Base-by-base conservation (phyloP, 2,888 invertebrate genomes). In the Drosophila formosana region DNA sequence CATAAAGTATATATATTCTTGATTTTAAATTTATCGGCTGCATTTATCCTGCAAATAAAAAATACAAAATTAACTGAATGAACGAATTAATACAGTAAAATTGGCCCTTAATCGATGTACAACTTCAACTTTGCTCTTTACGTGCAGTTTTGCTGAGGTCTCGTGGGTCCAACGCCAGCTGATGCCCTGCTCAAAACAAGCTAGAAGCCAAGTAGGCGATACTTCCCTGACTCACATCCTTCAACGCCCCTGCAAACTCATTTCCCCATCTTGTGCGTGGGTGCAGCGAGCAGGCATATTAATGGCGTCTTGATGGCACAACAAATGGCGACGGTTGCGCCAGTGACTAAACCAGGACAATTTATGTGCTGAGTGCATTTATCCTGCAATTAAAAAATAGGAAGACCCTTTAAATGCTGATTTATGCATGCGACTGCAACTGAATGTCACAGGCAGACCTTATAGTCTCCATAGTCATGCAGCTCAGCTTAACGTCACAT, bases 311-410 rank as follows among this genome's bases (percentile, higher is more conserved):
- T 70, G 71, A 66, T 72, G 58, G 47, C 11, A 41, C 41, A 6
- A 0, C 55, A n/a, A 26, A 6, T 8, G 56, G 25, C 41, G 43
- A 66, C 58, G 25, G 55, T 68, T 68, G 37, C 37, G 37, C 65
- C 52, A 61, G 60, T 52, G 65, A 39, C 61, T 84, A 58, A 53
- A 47, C 62, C 72, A 13, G 11, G 57, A 53, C 46, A 82, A 83
- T 83, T 83, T 87, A 81, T 81, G 89, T 50, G 57, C 72, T 1
- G 6, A 9, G 43, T 68, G 66, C 78, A 83, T 85, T 87, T 78
- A 85, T 72, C 71, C 69, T 61, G 87, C 81, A 85, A 85, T 85
- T 85, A 85, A 73, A 85, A 89, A 88, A 74, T 32, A 58, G 65
- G 68, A 55, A 63, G 51, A 43, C 25, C 68, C 65, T 72, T 74